phyloP scores from a whole-genome alignment of 2,113 vertebrate genomes.

The Laticauda laticaudata region DNA sequence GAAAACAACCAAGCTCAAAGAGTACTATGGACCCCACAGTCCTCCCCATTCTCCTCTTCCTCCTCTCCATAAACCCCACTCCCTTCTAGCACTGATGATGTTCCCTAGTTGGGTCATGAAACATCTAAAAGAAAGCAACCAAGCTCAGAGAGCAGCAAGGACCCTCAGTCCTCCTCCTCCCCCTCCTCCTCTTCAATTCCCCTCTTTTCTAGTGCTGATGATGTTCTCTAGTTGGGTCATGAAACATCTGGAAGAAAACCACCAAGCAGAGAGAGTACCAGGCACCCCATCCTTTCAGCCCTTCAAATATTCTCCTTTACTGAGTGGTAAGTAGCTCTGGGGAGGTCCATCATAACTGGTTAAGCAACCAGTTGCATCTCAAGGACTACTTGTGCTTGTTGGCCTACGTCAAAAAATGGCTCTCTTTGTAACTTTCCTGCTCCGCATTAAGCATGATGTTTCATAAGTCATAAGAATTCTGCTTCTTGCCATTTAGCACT shows the following conservation, averaged over 20 bases:
- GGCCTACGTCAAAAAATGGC: background rate
- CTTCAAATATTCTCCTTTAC: background rate
- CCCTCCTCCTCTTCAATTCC: too few species aligned
- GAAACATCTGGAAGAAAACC: too few species aligned
- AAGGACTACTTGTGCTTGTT: background rate
- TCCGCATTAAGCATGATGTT: background rate
- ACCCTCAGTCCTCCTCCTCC: too few species aligned
- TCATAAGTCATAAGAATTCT: slow-evolving; percentile 12
- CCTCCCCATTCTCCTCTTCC: too few species aligned
- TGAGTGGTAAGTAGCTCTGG: background rate
- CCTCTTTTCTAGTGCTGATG: too few species aligned
- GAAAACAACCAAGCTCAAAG: background rate
- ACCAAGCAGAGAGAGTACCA: background rate
- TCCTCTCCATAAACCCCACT: too few species aligned
- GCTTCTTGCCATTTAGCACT: slow-evolving; percentile 7
- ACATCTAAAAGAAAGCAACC: too few species aligned
- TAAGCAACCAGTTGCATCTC: background rate
- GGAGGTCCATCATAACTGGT: background rate
- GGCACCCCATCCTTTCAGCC: background rate
- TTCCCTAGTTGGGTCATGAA: too few species aligned
- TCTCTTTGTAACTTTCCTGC: background rate
- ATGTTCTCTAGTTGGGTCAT: too few species aligned
- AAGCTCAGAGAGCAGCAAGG: too few species aligned
- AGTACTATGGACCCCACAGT: too few species aligned
- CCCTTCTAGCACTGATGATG: too few species aligned